Evolutionary conservation across 2,888 invertebrate genomes (phyloP).

Genomic region (Cheilosia pagana): DNA sequence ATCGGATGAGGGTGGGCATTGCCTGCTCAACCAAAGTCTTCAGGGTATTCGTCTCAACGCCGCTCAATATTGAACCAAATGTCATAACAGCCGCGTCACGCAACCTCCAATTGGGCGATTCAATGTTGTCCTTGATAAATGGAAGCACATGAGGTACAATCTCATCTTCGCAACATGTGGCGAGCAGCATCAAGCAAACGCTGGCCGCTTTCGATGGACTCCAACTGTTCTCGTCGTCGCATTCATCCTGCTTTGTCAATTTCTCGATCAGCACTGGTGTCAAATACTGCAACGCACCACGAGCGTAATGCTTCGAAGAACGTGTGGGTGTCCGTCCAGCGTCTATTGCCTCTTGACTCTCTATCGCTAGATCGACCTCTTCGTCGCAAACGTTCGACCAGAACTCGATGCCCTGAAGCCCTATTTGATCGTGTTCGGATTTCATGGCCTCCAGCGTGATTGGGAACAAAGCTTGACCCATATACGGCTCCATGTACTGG

Average conservation of each 20-base stretch:
- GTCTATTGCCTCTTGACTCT: slow-evolving; percentile 96
- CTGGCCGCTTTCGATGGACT: slow-evolving; percentile 99
- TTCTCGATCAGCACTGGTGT: slow-evolving; percentile 97
- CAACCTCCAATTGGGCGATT: slow-evolving; percentile 95
- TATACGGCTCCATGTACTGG: slow-evolving; percentile 99
- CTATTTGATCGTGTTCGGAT: slow-evolving; percentile 96
- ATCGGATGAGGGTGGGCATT: slow-evolving; percentile 96
- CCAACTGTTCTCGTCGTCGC: slow-evolving; percentile 99
- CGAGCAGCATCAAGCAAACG: slow-evolving; percentile 98
- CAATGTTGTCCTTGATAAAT: slow-evolving; percentile 97
- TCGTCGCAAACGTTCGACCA: slow-evolving; percentile 99
- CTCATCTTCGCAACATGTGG: slow-evolving; percentile 98
- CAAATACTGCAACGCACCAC: slow-evolving; percentile 97
- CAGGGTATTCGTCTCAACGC: slow-evolving; percentile 93
- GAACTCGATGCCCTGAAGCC: slow-evolving; percentile 99
- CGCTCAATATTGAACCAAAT: slow-evolving; percentile 97
- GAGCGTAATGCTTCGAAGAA: slow-evolving; percentile 98
- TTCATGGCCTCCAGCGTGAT: slow-evolving; percentile 99
- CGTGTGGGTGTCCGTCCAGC: slow-evolving; percentile 96
- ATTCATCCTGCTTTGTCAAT: slow-evolving; percentile 97
- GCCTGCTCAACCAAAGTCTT: slow-evolving; percentile 98
- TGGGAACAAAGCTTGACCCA: slow-evolving; percentile 98
- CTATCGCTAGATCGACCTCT: slow-evolving; percentile 97
- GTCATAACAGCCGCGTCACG: slow-evolving; percentile 99
- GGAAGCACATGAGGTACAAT: slow-evolving; percentile 98